Conservation (phyloP, 1,140 invertebrate species). For the Littorina saxatilis region DNA sequence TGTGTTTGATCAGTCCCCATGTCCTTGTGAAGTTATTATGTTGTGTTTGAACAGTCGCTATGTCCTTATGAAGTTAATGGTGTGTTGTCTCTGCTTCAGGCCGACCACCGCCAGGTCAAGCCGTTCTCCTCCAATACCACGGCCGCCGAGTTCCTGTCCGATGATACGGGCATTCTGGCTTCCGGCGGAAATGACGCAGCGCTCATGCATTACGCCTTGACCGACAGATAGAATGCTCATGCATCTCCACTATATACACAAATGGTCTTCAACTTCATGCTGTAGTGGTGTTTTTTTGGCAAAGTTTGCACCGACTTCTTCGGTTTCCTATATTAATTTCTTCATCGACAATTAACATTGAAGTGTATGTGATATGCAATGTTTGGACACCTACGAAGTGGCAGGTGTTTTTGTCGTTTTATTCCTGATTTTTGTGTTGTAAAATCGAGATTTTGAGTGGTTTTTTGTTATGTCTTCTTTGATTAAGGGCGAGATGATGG, state of each 20-base stretch:
- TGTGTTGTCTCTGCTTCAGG: slow-evolving; percentile 43
- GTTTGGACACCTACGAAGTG: too few species aligned
- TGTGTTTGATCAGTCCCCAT: too few species aligned
- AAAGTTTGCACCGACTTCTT: background rate
- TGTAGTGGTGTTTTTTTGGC: background rate
- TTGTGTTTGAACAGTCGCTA: too few species aligned
- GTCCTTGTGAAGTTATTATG: too few species aligned
- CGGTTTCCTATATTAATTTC: too few species aligned
- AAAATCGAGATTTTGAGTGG: too few species aligned
- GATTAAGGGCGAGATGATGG: too few species aligned
- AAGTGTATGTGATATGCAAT: too few species aligned
- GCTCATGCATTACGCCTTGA: slow-evolving; percentile 87
- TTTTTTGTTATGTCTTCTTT: too few species aligned
- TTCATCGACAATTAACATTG: background rate
- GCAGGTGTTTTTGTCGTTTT: too few species aligned
- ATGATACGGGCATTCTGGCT: slow-evolving; percentile 85
- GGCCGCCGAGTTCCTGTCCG: slow-evolving; percentile 77
- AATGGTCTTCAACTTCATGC: background rate
- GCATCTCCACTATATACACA: background rate
- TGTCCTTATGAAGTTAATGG: too few species aligned
- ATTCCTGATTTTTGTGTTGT: too few species aligned
- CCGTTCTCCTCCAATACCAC: slow-evolving; percentile 91
- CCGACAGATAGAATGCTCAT: slow-evolving; percentile 33
- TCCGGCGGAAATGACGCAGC: slow-evolving; percentile 91
- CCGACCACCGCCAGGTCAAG: slow-evolving; percentile 57